A percentile compares a stretch with the other conserved stretches of the same genome.
Conservation (phyloP, 2,113 vertebrate species). For the Piaya cayana region DNA sequence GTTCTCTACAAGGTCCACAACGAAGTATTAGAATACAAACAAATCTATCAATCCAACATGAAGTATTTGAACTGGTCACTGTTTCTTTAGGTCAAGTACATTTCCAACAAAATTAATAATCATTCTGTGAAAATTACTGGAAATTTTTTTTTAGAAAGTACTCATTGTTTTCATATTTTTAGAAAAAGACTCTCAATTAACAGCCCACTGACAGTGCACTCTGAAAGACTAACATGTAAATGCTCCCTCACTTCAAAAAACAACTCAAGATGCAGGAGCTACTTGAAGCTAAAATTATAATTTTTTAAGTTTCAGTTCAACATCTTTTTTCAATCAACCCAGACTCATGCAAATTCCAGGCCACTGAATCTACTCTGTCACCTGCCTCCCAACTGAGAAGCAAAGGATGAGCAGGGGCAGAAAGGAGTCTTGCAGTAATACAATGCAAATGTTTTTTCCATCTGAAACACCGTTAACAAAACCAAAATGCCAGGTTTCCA, state of each 20-base stretch:
- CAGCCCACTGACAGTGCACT: neutral
- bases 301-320: neutral
- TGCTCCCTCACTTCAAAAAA: neutral
- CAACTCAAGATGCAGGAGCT: neutral
- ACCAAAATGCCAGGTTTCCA: conserved; percentile 44
- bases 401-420: neutral
- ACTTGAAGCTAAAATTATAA: neutral
- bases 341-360: neutral
- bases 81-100: neutral
- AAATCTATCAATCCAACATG: neutral
- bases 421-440: neutral
- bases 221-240: neutral
- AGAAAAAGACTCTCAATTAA: neutral
- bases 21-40: neutral
- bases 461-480: neutral
- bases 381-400: neutral
- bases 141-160: neutral
- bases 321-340: neutral
- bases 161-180: neutral
- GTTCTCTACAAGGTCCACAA: neutral
- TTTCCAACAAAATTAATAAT: neutral
- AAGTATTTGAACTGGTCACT: neutral
- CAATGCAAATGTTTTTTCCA: conserved; percentile 10
- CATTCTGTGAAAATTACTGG: neutral
- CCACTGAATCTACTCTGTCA: neutral